Conservation (phyloP, 1,140 invertebrate species). For the Drosophila trapezifrons region DNA sequence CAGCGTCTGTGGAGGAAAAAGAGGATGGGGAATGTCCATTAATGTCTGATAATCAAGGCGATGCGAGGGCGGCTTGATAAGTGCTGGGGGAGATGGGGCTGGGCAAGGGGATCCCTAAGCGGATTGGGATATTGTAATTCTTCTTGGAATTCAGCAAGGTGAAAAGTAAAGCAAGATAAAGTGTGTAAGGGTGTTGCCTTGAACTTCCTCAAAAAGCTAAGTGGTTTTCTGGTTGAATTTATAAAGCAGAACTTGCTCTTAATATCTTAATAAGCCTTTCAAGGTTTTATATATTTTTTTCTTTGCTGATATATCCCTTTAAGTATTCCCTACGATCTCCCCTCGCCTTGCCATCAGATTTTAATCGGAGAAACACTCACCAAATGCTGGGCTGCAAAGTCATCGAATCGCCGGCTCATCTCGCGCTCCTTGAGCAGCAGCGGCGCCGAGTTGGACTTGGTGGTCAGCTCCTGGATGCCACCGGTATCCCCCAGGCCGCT, state of each 20-base stretch:
- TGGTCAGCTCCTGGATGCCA: constrained; percentile 79
- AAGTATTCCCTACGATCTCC: neutral
- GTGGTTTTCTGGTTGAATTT: neutral
- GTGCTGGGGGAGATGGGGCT: constrained; percentile 7
- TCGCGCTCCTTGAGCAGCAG: constrained; percentile 80
- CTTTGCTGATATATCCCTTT: neutral
- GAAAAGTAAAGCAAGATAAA: constrained; percentile 1
- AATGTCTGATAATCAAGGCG: constrained; percentile 63
- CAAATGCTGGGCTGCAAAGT: constrained; percentile 78
- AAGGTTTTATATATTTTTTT: neutral
- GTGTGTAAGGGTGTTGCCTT: constrained; percentile 1
- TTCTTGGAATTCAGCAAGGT: constrained; percentile 16
- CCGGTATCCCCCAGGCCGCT: constrained; percentile 71
- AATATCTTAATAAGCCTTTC: neutral
- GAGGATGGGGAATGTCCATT: constrained; percentile 40
- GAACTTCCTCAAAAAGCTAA: constrained; percentile 3
- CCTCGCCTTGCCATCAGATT: constrained; percentile 1
- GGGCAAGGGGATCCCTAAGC: constrained; percentile 11
- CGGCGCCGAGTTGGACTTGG: constrained; percentile 83
- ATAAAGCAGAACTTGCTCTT: neutral
- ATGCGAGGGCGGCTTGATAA: constrained; percentile 43
- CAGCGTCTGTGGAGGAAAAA: constrained; percentile 64
- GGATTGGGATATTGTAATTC: constrained; percentile 18
- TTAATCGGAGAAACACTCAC: constrained; percentile 43
- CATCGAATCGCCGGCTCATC: constrained; percentile 65